Conservation (phyloP, 2,113 vertebrate genomes). For the Triplophysa rosa region DNA sequence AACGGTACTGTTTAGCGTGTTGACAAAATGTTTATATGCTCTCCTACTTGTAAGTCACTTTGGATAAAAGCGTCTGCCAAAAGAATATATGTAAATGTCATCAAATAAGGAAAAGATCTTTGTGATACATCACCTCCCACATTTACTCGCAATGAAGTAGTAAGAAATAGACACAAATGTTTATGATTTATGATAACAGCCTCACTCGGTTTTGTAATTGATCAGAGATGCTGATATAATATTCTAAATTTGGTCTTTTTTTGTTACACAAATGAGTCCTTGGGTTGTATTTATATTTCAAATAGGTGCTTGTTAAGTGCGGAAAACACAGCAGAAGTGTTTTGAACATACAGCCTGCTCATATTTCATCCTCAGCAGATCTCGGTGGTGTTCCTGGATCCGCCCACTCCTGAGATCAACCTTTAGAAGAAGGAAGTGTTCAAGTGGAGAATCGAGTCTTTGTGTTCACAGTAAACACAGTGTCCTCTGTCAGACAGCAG, state of each 20-base stretch:
- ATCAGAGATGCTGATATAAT: constrained; percentile 24
- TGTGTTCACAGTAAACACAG: constrained; percentile 13
- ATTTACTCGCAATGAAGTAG: not conserved
- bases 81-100: no score
- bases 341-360: not conserved
- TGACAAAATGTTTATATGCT: no score
- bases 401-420: constrained; percentile 17
- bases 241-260: constrained; percentile 20
- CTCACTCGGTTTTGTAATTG: not conserved
- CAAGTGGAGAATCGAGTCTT: constrained; percentile 26
- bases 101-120: not conserved
- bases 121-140: not conserved
- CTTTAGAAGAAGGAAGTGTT: constrained; percentile 13
- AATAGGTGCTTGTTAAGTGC: not conserved
- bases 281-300: not conserved
- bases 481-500: constrained; percentile 10
- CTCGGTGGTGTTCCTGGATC: not conserved
- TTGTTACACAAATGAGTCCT: not conserved
- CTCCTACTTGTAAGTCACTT: no score
- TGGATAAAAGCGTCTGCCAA: no score
- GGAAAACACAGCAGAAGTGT: not conserved
- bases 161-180: not conserved
- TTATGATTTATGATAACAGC: not conserved
- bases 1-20: no score
- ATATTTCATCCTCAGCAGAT: constrained; percentile 19